Base-by-base conservation (phyloP, 2,888 invertebrate species). In the Dicycla oo region DNA sequence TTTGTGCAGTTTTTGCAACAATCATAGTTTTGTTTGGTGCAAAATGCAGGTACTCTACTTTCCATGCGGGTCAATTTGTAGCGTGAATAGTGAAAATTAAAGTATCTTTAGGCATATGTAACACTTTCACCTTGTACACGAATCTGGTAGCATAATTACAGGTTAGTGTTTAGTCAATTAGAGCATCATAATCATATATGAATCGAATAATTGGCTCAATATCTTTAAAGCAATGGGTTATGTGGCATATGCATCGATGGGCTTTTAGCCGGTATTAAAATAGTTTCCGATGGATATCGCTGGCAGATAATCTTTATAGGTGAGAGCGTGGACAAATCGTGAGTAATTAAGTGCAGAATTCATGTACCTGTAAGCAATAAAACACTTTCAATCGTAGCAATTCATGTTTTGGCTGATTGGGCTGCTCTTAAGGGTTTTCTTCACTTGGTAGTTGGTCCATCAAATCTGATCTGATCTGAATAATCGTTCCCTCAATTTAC, bases 1-100 rank as follows among this genome's bases (percentile, higher is more conserved):
- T 78, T 75, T 56, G 69, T 84, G 68, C 69, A 74, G 57, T 78
- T 75, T 83, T 81, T 77, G 72, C 61, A 77, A 79, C 64, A 57
- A 57, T 72, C 47, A 58, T 57, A 64, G 64, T 81, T 78, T 78
- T 62, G 69, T 84, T 78, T 69, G 60, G 72, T 82, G 81, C 78
- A 82, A 82, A 84, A 81, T 82, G 82, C 81, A 87, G 77, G 83
- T 70, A 85, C 74, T 82, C 83, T 64, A 88, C 88, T 87, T 89
- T 88, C 85, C 83, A 88, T 88, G 79, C 89, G 87, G 87, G 88
- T 83, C 86, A 80, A 81, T 81, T 83, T 82, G 82, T 85, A 80
- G 83, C 78, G 86, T 88, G 88, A 84, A 75, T 85, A 83, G 89
- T 84, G 84, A 88, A 88, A 88, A 89, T 87, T 86, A 78, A 88